phyloP scores from a whole-genome alignment of 2,797 vertebrate species.

The Trematomus bernacchii region DNA sequence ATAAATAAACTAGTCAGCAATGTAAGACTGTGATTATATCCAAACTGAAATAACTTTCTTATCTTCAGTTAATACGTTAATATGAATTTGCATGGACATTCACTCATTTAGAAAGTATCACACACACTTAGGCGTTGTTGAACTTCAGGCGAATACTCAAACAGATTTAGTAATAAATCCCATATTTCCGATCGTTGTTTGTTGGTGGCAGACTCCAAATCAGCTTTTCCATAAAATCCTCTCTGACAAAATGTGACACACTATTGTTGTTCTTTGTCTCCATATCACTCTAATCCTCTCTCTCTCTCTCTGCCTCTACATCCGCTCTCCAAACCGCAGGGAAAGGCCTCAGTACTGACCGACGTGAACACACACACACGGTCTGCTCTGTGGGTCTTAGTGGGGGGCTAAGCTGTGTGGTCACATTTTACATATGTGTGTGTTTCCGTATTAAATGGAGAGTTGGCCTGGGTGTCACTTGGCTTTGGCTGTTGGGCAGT shows the following conservation, averaged over 20 bases:
- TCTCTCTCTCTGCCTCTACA: slow-evolving; percentile 53
- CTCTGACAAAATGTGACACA: slow-evolving; percentile 82
- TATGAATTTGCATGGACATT: background rate
- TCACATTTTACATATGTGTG: slow-evolving; percentile 67
- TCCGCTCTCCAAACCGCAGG: slow-evolving; percentile 67
- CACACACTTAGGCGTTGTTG: slow-evolving; percentile 39
- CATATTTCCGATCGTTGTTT: slow-evolving; percentile 77
- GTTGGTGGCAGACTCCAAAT: slow-evolving; percentile 84
- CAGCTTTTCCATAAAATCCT: slow-evolving; percentile 83
- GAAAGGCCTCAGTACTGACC: slow-evolving; percentile 76
- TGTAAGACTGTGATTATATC: background rate
- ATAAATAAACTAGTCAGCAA: too few species aligned
- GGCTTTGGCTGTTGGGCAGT: slow-evolving; percentile 43
- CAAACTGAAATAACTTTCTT: background rate
- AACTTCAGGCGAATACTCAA: slow-evolving; percentile 72
- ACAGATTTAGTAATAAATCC: slow-evolving; percentile 79
- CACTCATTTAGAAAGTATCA: slow-evolving; percentile 44
- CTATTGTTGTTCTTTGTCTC: slow-evolving; percentile 83
- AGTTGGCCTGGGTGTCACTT: slow-evolving; percentile 55
- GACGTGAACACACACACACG: slow-evolving; percentile 39
- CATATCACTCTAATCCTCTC: slow-evolving; percentile 82
- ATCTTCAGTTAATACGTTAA: slow-evolving; percentile 4
- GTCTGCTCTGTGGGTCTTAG: slow-evolving; percentile 55
- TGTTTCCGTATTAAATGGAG: slow-evolving; percentile 61
- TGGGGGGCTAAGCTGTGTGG: slow-evolving; percentile 78